Evolutionary conservation across 2,797 vertebrate genomes (phyloP).

Genomic region (Naso thynnoides): DNA sequence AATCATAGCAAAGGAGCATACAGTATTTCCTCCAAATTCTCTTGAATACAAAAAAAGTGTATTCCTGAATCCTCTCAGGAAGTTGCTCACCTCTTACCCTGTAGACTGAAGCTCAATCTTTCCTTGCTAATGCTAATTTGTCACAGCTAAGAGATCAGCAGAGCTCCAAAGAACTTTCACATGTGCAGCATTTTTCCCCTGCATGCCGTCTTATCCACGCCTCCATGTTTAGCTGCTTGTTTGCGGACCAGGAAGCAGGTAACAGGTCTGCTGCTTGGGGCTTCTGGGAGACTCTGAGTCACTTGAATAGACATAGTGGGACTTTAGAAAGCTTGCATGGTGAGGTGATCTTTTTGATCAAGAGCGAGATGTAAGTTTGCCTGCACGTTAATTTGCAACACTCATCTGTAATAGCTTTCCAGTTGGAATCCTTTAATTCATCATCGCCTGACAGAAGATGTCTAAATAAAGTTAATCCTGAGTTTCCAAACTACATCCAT

Average conservation of each 20-base stretch:
- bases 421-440: slow-evolving; percentile 5
- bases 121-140: slow-evolving; percentile 39
- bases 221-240: slow-evolving; percentile 38
- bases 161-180: slow-evolving; percentile 50
- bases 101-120: slow-evolving; percentile 28
- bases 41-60: background rate
- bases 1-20: background rate
- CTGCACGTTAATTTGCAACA: slow-evolving; percentile 15
- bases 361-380: background rate
- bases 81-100: slow-evolving; percentile 20
- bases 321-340: too few relatives aligned
- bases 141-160: slow-evolving; percentile 60
- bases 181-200: slow-evolving; percentile 56
- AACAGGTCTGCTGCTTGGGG: slow-evolving; percentile 18
- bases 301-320: slow-evolving; percentile 26
- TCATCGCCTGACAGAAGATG: slow-evolving; percentile 3
- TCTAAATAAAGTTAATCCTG: background rate
- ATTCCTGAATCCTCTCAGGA: background rate
- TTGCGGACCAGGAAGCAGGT: slow-evolving; percentile 44
- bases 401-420: background rate
- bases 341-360: slow-evolving; percentile 29
- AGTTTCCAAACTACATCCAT: slow-evolving; percentile 8
- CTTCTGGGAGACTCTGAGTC: slow-evolving; percentile 33
- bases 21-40: slow-evolving; percentile 2
- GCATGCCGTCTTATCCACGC: slow-evolving; percentile 44